Evolutionary conservation across 2,888 invertebrate species (phyloP), one percentile per base, ranked within the genome.

Genomic region (Stenodema calcarata): DNA sequence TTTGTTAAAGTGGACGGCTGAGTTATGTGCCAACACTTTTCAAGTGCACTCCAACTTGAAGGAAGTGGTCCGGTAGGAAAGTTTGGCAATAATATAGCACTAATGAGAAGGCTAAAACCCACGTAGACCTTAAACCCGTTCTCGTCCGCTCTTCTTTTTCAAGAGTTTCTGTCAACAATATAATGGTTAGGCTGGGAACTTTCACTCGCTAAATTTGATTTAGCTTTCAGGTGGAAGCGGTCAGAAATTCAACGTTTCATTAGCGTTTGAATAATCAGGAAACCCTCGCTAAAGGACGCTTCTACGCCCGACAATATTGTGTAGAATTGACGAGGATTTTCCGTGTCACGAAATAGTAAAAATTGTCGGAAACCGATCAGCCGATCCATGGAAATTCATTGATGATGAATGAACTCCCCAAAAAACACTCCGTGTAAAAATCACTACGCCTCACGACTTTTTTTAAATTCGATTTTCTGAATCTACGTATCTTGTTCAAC

Each of bases 11-110:
- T 62, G 23, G 62, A 18, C 78, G 44, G 78, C 78, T 78, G 78
- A 78, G 78, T 78, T 78, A 78, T 78, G 78, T 78, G 78, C 42
- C 44, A 27, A 44, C 78, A 78, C 44, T 78, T 78, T 78, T 78
- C 78, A 78, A 78, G 78, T 78, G 78, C 78, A 78, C 78, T 78
- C 44, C 78, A 78, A 78, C 78, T 78, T 42, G 44, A 44, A 78
- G 78, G 78, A 78, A 78, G 78, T 44, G 42, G 78, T 78, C 78
- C 78, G 78, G 42, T 78, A 42, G 78, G 42, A 78, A 78, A 78
- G 78, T 78, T 78, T 44, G 44, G 78, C 78, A 78, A 78, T 78
- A 78, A 78, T 78, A 42, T 78, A 78, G 78, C 44, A 42, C 78
- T 78, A 78, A 78, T 44, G 78, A 78, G 78, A 62, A 23, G 62